Conservation (phyloP, 2,113 vertebrate species). For the Sinocyclocheilus anshuiensis region DNA sequence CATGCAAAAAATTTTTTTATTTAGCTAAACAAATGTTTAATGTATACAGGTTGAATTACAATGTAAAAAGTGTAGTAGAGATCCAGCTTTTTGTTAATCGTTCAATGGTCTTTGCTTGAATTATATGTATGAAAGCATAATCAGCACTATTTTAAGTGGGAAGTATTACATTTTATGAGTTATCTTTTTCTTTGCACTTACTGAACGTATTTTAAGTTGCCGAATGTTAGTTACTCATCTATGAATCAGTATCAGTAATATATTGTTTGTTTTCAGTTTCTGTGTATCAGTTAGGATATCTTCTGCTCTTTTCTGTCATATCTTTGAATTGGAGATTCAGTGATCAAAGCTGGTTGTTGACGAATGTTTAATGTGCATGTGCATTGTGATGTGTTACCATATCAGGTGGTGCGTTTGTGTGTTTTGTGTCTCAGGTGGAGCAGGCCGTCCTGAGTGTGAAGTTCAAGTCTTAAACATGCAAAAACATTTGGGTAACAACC, state of each 20-base stretch:
- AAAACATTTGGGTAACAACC: not conserved
- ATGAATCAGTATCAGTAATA: not conserved
- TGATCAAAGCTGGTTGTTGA: not conserved
- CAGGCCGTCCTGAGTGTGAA: not conserved
- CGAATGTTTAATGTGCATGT: not conserved
- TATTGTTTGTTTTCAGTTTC: not conserved
- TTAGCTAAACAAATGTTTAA: not conserved
- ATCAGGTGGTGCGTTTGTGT: not conserved
- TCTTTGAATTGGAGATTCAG: not conserved
- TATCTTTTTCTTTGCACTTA: constrained; percentile 19
- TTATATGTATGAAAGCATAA: not conserved
- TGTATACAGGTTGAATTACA: not conserved
- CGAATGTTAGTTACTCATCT: constrained; percentile 7
- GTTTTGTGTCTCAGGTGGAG: not conserved
- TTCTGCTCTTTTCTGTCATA: not conserved
- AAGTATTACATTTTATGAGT: constrained; percentile 30
- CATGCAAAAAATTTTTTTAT: not conserved
- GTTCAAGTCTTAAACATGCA: constrained; percentile 3
- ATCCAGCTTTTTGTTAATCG: constrained; percentile 3
- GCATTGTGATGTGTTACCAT: not conserved
- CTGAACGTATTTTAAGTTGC: not conserved
- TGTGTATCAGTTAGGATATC: not conserved
- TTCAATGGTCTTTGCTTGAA: not conserved
- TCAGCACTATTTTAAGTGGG: constrained; percentile 6
- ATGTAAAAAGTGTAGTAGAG: not conserved